Evolutionary conservation across 2,797 vertebrate species (phyloP).

Genomic region (Notolabrus celidotus): DNA sequence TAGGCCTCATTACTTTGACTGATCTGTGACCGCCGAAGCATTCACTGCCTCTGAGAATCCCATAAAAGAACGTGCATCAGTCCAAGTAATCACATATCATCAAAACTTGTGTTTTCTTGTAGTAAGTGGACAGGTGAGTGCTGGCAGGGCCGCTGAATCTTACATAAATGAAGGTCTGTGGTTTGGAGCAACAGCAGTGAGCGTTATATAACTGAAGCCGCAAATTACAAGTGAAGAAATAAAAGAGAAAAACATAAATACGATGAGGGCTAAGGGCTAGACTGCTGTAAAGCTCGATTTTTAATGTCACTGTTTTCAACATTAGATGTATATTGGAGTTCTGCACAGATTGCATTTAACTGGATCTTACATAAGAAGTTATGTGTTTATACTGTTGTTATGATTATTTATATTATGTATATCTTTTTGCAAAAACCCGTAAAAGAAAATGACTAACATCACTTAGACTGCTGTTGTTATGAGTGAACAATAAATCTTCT

Average conservation of each 20-base stretch:
- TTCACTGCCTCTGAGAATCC: conserved; percentile 21
- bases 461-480: no score
- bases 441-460: no score
- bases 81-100: conserved; percentile 39
- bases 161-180: conserved; percentile 40
- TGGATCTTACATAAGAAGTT: background rate
- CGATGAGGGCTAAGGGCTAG: background rate
- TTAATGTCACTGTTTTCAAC: background rate
- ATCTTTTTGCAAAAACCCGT: no score
- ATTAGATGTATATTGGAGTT: background rate
- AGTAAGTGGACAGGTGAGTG: conserved; percentile 43
- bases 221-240: conserved; percentile 33
- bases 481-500: no score
- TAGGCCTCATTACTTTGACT: conserved; percentile 57
- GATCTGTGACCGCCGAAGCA: conserved; percentile 54
- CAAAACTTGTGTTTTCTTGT: conserved; percentile 22
- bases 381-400: background rate
- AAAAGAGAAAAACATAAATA: conserved; percentile 34
- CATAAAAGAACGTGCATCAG: conserved; percentile 43
- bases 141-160: conserved; percentile 26
- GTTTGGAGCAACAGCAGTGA: conserved; percentile 32
- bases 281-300: background rate
- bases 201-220: conserved; percentile 34
- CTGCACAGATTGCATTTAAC: background rate
- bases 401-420: no score